phyloP scores from a whole-genome alignment of 2,888 invertebrate species.

The Pherbina coryleti region DNA sequence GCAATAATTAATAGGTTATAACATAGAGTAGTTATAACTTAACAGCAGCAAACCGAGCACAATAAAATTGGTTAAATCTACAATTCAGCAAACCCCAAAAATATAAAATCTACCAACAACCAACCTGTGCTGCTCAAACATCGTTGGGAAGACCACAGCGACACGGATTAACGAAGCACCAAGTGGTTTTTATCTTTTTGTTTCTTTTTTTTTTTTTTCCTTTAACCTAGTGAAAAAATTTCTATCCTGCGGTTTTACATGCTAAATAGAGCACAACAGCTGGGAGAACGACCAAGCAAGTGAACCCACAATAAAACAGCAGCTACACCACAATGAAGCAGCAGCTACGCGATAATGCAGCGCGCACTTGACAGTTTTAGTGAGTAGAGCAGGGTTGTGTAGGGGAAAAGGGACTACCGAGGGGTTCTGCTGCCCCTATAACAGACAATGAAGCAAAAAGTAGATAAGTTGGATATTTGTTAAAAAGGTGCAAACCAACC shows the following conservation, averaged over 20 bases:
- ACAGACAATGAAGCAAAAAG: no score
- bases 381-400: neutral
- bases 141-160: neutral
- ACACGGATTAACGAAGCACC: neutral
- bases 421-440: no score
- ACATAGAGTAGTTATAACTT: neutral
- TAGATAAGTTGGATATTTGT: no score
- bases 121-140: neutral
- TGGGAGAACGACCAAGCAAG: neutral
- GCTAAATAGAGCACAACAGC: constrained; percentile 23
- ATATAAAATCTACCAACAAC: neutral
- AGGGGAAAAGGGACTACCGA: neutral
- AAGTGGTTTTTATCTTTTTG: no score
- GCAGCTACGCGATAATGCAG: neutral
- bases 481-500: no score
- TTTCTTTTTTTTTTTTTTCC: neutral
- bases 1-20: constrained; percentile 14
- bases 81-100: neutral
- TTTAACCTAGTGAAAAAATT: neutral
- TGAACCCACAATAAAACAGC: neutral
- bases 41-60: neutral
- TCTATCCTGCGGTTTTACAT: neutral
- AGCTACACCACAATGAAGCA: neutral
- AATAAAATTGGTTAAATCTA: constrained; percentile 7
- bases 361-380: constrained; percentile 24